Conservation (phyloP, 23 tunicate genomes). For the Botrylloides violaceus region DNA sequence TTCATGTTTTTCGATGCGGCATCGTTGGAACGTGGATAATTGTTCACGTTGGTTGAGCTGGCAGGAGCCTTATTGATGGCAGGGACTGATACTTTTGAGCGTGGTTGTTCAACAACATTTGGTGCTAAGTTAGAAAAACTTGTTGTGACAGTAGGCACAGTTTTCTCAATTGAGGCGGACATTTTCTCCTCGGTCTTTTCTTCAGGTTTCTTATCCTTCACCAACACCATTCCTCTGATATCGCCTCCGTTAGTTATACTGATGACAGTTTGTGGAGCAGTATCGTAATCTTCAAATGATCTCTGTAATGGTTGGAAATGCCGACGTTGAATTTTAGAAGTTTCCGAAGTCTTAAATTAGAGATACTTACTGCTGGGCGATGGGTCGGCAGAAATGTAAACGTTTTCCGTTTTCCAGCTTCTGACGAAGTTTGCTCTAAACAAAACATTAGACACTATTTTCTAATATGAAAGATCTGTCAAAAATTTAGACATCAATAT, state of each 20-base stretch:
- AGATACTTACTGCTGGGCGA: too few species aligned
- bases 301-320: too few species aligned
- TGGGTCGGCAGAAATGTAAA: too few species aligned
- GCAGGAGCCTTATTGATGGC: not conserved
- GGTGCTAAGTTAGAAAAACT: not conserved
- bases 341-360: too few species aligned
- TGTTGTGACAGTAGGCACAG: not conserved
- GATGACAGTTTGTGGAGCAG: constrained; percentile 7
- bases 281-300: constrained; percentile 6
- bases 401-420: too few species aligned
- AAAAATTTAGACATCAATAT: too few species aligned
- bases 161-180: not conserved
- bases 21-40: not conserved
- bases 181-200: not conserved
- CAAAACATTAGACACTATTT: too few species aligned
- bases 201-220: not conserved
- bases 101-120: not conserved
- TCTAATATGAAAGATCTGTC: too few species aligned
- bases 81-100: not conserved
- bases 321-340: too few species aligned
- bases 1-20: not conserved
- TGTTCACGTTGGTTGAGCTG: not conserved
- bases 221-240: not conserved
- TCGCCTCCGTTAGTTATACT: constrained; percentile 15
- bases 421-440: too few species aligned